Base-by-base conservation (phyloP, 2,888 invertebrate genomes). In the Pantelozetes paolii region DNA sequence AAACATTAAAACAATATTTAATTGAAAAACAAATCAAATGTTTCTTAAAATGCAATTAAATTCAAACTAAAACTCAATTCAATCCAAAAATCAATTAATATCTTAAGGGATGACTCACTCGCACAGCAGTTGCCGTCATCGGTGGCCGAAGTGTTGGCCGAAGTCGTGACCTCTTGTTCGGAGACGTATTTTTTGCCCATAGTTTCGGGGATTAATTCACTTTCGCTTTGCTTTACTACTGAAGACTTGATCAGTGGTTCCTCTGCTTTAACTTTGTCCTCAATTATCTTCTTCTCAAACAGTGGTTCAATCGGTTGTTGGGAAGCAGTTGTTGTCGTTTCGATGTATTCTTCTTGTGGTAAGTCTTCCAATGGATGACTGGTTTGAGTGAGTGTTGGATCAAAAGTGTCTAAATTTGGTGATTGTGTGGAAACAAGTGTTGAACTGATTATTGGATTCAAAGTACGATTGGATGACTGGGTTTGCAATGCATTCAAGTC, bases 401-500 rank as follows among this genome's bases (percentile, higher is more conserved):
- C 28, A 59, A 59, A 32, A 59, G 28, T 2, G 13, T 59, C 59
- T 59, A 59, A 59, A 59, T 59, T 59, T 59, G 59, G 57, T 9
- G 50, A 20, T 50, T 50, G n/a, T 5, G 50, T 50, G 3, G 6
- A 15, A 23, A 26, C 18, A 3, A 45, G 50, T n/a, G 50, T 50
- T 50, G 50, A 20, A 50, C n/a, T 59, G 32, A 59, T 28, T 11
- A 9, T 30, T 15, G 57, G 8, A 26, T 28, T 20, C n/a, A n/a
- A n/a, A n/a, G n/a, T 57, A 23, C 11, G 9, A 57, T 57, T 57
- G 57, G 57, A 15, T 57, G 28, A 57, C 57, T 28, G 28, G 15
- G 11, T 28, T 9, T 57, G 57, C 57, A 3, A 8, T 30, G 8
- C n/a, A n/a, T n/a, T n/a, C n/a, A n/a, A n/a, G n/a, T n/a, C 26